Evolutionary conservation across 2,888 invertebrate genomes (phyloP).

Genomic region (Silvanus unidentatus): DNA sequence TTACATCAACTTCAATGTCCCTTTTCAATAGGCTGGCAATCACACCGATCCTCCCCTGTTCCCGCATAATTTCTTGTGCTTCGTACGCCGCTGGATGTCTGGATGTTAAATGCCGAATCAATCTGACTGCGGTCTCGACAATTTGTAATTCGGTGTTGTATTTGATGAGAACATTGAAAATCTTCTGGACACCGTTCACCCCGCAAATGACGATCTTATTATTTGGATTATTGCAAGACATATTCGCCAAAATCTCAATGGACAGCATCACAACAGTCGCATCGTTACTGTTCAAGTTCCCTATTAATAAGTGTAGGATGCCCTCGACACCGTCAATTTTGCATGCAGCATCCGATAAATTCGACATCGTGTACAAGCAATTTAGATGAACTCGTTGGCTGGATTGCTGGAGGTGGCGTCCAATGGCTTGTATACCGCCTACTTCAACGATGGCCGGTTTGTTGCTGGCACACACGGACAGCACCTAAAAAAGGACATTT

Average conservation of each 20-base stretch:
- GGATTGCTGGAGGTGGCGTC: constrained; percentile 90
- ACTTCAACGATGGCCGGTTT: constrained; percentile 98
- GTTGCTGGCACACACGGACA: constrained; percentile 97
- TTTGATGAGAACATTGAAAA: constrained; percentile 88
- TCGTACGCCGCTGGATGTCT: constrained; percentile 93
- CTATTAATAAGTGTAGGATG: constrained; percentile 81
- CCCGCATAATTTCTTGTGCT: constrained; percentile 94
- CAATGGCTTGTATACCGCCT: constrained; percentile 95
- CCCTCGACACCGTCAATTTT: constrained; percentile 90
- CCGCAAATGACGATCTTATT: constrained; percentile 94
- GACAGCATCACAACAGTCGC: constrained; percentile 97
- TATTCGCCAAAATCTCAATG: constrained; percentile 95
- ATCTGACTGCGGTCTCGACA: constrained; percentile 99
- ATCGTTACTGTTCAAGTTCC: constrained; percentile 82
- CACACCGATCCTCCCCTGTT: constrained; percentile 70
- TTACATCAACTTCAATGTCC: constrained; percentile 94
- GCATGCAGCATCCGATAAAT: constrained; percentile 97
- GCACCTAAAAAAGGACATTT: constrained; percentile 49
- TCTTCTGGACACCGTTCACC: constrained; percentile 93
- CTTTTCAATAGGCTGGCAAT: constrained; percentile 94
- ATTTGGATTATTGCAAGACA: constrained; percentile 98
- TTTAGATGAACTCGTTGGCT: constrained; percentile 93
- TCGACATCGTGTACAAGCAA: constrained; percentile 95
- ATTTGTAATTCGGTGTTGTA: constrained; percentile 98
- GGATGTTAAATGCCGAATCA: constrained; percentile 93